Conservation (phyloP, 1,140 invertebrate species). For the Gryon sp. region DNA sequence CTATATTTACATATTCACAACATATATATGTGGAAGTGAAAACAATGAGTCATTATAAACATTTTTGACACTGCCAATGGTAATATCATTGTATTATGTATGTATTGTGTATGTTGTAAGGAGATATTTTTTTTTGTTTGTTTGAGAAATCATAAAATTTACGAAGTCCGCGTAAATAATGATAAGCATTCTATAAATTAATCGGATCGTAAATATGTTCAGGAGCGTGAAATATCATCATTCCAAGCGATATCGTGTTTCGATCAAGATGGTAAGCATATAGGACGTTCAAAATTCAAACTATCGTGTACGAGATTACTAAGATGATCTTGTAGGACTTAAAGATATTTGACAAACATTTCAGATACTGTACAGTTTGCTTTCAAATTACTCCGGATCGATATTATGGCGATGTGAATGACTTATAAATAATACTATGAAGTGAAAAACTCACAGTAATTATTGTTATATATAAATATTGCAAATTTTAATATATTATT, state of each 20-base stretch:
- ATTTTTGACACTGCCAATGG: conserved; percentile 7
- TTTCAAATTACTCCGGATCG: conserved; percentile 23
- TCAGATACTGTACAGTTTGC: conserved; percentile 17
- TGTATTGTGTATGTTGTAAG: too few relatives aligned
- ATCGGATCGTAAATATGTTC: conserved; percentile 40
- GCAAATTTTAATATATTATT: too few relatives aligned
- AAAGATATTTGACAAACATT: conserved; percentile 20
- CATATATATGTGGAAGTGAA: too few relatives aligned
- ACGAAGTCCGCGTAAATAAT: conserved; percentile 48
- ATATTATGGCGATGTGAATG: conserved; percentile 11
- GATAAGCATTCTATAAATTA: conserved; percentile 51
- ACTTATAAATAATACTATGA: conserved; percentile 21
- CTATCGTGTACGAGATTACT: conserved; percentile 36
- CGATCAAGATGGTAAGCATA: conserved; percentile 37
- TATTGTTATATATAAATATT: too few relatives aligned
- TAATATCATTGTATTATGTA: conserved; percentile 1
- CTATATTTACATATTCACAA: too few relatives aligned
- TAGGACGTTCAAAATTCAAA: conserved; percentile 34
- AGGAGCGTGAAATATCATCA: conserved; percentile 48
- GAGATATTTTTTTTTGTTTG: conserved; percentile 20
- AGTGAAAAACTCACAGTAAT: too few relatives aligned
- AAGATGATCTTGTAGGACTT: conserved; percentile 26
- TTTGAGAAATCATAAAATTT: conserved; percentile 29
- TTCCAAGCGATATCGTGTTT: conserved; percentile 45
- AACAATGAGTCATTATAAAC: too few relatives aligned